phyloP scores from a whole-genome alignment of 2,888 invertebrate genomes.

The Heliconius ethilla region DNA sequence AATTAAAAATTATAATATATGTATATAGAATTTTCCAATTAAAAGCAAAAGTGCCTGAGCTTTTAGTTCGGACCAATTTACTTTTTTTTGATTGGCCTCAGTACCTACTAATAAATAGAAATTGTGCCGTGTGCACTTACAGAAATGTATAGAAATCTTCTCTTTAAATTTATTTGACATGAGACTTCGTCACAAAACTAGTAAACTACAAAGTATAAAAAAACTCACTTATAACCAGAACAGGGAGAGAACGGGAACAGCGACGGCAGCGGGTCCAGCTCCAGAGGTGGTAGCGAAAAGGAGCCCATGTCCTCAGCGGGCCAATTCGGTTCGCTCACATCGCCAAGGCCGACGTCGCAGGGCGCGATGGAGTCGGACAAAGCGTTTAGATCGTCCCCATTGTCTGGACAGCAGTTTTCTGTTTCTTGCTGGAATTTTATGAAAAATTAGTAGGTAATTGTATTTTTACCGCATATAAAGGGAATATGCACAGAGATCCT shows the following conservation, averaged over 20 bases:
- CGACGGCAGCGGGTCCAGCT: conserved; percentile 92
- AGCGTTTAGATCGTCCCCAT: conserved; percentile 70
- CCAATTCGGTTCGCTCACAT: conserved; percentile 83
- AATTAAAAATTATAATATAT: no score
- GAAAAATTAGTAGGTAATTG: neutral
- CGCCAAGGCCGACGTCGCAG: conserved; percentile 64
- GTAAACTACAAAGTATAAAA: neutral
- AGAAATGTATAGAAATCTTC: no score
- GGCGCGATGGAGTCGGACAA: conserved; percentile 66
- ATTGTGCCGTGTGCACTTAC: no score
- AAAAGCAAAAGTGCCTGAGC: no score
- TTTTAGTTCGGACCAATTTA: no score
- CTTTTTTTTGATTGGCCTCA: no score
- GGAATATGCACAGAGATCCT: no score
- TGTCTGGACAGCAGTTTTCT: conserved; percentile 75
- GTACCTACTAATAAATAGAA: no score
- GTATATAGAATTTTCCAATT: no score
- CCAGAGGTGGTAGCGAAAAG: conserved; percentile 90
- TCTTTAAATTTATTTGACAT: neutral
- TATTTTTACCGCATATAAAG: no score
- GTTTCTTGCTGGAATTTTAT: conserved; percentile 63
- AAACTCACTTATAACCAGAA: conserved; percentile 88
- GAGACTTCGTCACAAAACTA: neutral
- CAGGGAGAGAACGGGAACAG: conserved; percentile 94
- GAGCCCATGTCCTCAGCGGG: conserved; percentile 91